Evolutionary conservation across 37 sponge, comb jelly and placozoan genomes (phyloP), one percentile per base, ranked within the genome.

Genomic region (Halichondria panicea): DNA sequence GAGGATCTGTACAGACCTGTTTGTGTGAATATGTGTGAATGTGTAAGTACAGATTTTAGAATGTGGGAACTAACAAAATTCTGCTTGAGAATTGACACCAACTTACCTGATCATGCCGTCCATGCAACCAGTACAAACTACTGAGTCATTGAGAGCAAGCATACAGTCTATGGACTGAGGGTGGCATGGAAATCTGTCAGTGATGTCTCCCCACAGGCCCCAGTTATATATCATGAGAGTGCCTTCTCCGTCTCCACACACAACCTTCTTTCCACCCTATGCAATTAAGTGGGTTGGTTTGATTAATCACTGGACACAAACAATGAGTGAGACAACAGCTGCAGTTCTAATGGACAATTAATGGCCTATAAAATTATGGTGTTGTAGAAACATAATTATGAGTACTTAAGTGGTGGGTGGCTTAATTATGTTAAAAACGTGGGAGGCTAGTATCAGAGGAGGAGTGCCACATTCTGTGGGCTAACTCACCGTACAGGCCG

Each of bases 181-280:
- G 68, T 84, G 80, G 41, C 50, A 33, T 32, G 89, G 84, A 55
- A 77, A 91, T 4, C 96, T 76, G 60, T 95, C 96, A 30, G 89
- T 91, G 36, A 88, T 77, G 61, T 95, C 96, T 36, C 87, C 90
- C 96, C 96, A 95, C 54, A 91, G 80, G 11, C 83, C 90, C 96
- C 96, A 95, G 71, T 72, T 75, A 62, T 83, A 95, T 11, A 95
- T 59, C 44, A 84, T 77, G 18, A 95, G 63, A 0, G 78, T 74
- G 1, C 96, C 96, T 33, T 91, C 93, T 22, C 93, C 96, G 79
- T 91, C 90, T n/a, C 96, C 96, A 59, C 86, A 89, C 24, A 92
- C 89, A 53, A 95, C 93, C 69, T 89, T 95, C 36, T 69, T 73
- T 12, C 87, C 93, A 39, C 83, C 83, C 89, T 88, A 43, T 35